Percentiles rank a stretch among this genome's conserved stretches.
Conservation (phyloP, 1,140 invertebrate species). For the Condylostylus longicornis region DNA sequence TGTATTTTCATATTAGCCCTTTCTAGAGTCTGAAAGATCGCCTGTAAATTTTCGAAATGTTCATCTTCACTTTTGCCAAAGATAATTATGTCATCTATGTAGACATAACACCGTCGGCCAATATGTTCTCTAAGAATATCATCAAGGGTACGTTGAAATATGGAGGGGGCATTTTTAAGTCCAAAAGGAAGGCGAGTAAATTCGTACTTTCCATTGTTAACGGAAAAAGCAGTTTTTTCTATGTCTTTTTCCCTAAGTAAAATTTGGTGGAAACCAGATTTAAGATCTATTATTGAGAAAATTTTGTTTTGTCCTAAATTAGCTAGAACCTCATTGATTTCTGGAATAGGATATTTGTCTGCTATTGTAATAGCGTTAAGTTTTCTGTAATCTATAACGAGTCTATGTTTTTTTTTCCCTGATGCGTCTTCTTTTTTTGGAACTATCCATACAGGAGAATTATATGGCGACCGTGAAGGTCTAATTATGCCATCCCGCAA, state of each 20-base stretch:
- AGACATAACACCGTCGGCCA: neutral
- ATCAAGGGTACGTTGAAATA: constrained; percentile 1
- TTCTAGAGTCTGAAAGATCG: neutral
- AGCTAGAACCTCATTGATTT: constrained; percentile 32
- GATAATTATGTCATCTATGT: constrained; percentile 1
- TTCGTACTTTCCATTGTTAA: constrained; percentile 1
- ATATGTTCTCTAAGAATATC: neutral
- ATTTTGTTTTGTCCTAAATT: constrained; percentile 20
- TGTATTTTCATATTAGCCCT: neutral
- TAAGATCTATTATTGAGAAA: constrained; percentile 32
- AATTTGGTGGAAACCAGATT: constrained; percentile 2
- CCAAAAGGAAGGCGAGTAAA: neutral
- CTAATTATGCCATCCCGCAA: constrained; percentile 16
- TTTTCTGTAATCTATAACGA: constrained; percentile 17
- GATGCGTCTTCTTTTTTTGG: constrained; percentile 1
- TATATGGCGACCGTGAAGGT: constrained; percentile 8
- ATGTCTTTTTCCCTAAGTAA: neutral
- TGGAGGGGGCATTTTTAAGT: neutral
- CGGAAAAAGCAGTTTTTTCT: constrained; percentile 10
- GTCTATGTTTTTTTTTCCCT: constrained; percentile 8
- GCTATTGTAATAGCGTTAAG: constrained; percentile 15
- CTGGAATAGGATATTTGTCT: constrained; percentile 35
- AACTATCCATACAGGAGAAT: constrained; percentile 2
- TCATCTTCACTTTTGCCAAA: constrained; percentile 1
- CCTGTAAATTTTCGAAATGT: neutral